Evolutionary conservation across 2,113 vertebrate genomes (phyloP), one percentile per base, ranked within the genome.

Genomic region (Xenopus laevis): DNA sequence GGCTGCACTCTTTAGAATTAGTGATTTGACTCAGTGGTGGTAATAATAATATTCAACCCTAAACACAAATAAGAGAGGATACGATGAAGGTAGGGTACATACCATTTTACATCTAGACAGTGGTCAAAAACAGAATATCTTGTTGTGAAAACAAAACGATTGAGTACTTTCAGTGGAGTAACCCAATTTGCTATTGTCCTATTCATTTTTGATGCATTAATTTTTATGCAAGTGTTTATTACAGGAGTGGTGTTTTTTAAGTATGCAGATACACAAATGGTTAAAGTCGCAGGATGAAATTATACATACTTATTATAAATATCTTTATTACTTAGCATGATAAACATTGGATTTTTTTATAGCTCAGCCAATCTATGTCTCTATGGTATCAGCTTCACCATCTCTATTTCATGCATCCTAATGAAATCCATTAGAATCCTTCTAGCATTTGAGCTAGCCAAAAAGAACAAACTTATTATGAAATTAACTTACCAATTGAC

Each of bases 381-480:
- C 76, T 88, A 87, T 8, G 84, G 82, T 7, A 66, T 90, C 46
- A 85, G 89, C 55, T 90, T 88, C 72, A 86, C 85, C 23, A 69
- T 88, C 21, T 86, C 84, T 47, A 79, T 90, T 15, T 86, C 88
- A 21, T 88, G 84, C 62, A 79, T 87, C 33, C 80, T 89, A 1
- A 78, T 85, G 12, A 88, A 84, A 57, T 83, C 84, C 21, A 81
- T 71, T 52, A 70, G 82, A 4, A 84, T 80, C 5, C 85, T 89
- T 44, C 46, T 87, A 69, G 83, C 62, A 13, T 86, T 85, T 74
- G 78, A 85, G 71, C 82, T 79, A 27, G 75, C 84, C 53, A 83
- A 69, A 4, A 13, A 53, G 1, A 80, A 15, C 17, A 70, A 59
- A 30, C 69, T 65, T 9, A 13, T 15, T 6, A 69, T 87, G 1